Evolutionary conservation across 2,888 invertebrate genomes (phyloP), one percentile per base, ranked within the genome.

Genomic region (Hypercompe scribonia): DNA sequence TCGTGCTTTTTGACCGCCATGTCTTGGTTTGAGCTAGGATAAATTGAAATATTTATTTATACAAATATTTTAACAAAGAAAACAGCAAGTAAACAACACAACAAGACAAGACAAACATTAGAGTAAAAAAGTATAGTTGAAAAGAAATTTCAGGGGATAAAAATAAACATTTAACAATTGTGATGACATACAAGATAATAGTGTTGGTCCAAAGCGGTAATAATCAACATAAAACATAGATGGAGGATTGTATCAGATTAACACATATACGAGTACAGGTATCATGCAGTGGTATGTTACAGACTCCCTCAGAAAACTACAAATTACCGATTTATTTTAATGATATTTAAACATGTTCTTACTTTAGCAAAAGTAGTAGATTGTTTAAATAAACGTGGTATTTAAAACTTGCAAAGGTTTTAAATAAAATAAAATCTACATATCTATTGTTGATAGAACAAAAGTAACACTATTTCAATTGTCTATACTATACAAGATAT

Each of bases 1-100:
- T 96, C 94, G 84, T 96, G 96, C 83, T 96, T 96, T 86, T 96
- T 96, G 4, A 96, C 96, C 64, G 96, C 96, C 96, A 96, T 96
- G 74, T 84, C 89, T 33, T 15, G 4, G 36, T 63, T 75, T n/a
- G 33, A 4, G 46, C 74, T 75, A 61, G 50, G 36, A 69, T 68
- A 46, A 61, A 54, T 64, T 64, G 24, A 21, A 39, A 42, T 5
- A 33, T 11, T 61, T 63, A 63, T 39, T 33, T 69, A 39, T 61
- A 61, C 61, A 69, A 39, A 68, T 64, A 33, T 24, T 69, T 13
- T 64, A 50, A 65, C 31, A 33, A 18, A 68, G 4, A n/a, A 28
- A 54, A 58, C 58, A 68, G 34, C n/a, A n/a, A 61, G 15, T 7
- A 15, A 61, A 33, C 24, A 36, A 3, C 54, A 71, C 54, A 66